Percentiles rank a stretch among this genome's conserved stretches.
Evolutionary conservation across 2,888 invertebrate species (phyloP).

Genomic region (Cephus sareptanus): DNA sequence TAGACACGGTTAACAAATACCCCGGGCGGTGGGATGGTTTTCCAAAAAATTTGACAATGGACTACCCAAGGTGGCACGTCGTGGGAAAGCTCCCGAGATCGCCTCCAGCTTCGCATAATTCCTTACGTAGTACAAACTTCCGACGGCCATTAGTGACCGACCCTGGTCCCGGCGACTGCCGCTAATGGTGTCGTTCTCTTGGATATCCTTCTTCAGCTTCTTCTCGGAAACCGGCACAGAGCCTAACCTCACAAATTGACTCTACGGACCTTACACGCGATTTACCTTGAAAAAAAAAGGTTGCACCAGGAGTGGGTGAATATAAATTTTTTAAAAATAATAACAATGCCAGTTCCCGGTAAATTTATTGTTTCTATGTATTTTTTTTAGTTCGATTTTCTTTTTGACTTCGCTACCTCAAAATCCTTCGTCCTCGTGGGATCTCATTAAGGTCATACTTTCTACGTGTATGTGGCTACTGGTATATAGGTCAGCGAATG

Average conservation of each 20-base stretch:
- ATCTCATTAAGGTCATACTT: not conserved
- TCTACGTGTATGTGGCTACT: not conserved
- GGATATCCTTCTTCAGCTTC: not conserved
- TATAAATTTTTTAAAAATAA: not conserved
- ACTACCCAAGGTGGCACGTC: not conserved
- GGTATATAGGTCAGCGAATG: not conserved
- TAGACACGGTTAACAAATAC: not conserved
- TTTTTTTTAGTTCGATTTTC: not conserved
- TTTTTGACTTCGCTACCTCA: not conserved
- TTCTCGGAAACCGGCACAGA: not conserved
- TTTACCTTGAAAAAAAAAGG: not conserved
- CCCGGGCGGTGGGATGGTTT: not conserved
- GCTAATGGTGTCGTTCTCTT: not conserved
- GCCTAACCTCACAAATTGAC: not conserved
- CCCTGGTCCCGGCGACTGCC: not conserved
- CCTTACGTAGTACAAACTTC: not conserved
- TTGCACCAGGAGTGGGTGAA: not conserved
- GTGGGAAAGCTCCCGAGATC: not conserved
- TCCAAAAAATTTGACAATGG: not conserved
- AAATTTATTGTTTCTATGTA: not conserved
- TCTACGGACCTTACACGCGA: not conserved
- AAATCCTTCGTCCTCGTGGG: not conserved
- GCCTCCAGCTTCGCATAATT: not conserved
- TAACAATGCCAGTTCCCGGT: not conserved
- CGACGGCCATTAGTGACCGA: not conserved